These are phyloP conservation scores for Lysandra coridon DNA, from an alignment of 2,888 invertebrate species.

Conservation along the genomic window DNA sequence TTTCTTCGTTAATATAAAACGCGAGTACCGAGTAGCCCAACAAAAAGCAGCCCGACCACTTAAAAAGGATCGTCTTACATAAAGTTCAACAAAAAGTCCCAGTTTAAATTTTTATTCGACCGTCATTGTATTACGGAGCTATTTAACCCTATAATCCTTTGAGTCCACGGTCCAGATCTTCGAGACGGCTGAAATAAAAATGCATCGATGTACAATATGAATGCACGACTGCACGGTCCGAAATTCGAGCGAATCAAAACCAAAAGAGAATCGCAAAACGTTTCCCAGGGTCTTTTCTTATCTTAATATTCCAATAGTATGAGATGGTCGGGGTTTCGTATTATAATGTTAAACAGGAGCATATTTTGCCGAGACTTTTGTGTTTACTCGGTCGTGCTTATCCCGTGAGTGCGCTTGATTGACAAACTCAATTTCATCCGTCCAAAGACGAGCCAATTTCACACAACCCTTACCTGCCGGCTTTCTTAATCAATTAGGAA, in stretches of 20 bases:
- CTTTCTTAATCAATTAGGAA: not conserved
- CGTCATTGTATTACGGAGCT: constrained; percentile 26
- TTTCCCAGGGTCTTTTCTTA: constrained; percentile 28
- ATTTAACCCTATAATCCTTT: constrained; percentile 31
- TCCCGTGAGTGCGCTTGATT: constrained; percentile 9
- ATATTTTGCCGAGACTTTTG: not conserved
- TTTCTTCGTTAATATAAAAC: not conserved
- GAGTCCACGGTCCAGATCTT: constrained; percentile 24
- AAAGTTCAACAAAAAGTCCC: constrained; percentile 5
- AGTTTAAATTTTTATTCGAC: constrained; percentile 25
- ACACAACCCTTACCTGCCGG: not conserved
- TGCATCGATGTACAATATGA: constrained; percentile 34
- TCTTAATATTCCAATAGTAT: constrained; percentile 31
- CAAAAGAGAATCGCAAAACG: constrained; percentile 29
- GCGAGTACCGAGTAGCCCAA: not conserved
- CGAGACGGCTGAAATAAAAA: constrained; percentile 32
- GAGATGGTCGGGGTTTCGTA: not conserved
- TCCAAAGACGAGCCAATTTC: not conserved
- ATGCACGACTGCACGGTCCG: constrained; percentile 32
- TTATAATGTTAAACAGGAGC: constrained; percentile 10
- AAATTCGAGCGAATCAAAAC: constrained; percentile 30
- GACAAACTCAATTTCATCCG: constrained; percentile 2
- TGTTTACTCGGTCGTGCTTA: not conserved
- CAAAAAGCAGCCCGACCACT: not conserved
- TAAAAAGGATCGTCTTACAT: constrained; percentile 18